Percentiles rank a stretch among this genome's conserved stretches.
Evolutionary conservation across 2,113 vertebrate genomes (phyloP).

Genomic region (Ctenomys sociabilis): DNA sequence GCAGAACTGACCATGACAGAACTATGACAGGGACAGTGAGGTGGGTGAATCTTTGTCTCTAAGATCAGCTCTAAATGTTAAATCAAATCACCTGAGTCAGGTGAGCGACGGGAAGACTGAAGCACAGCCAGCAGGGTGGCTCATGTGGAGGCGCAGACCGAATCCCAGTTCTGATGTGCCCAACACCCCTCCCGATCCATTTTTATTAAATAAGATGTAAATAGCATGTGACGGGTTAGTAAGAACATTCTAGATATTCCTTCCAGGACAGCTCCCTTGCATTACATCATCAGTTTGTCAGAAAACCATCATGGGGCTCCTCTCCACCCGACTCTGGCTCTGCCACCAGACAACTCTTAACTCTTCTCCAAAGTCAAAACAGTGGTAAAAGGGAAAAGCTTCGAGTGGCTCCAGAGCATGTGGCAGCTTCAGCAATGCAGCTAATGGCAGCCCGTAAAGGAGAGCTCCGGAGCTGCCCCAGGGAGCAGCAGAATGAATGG

Average conservation of each 20-base stretch:
- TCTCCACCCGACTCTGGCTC: not conserved
- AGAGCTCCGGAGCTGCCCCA: not conserved
- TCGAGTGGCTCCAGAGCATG: not conserved
- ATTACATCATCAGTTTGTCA: not conserved
- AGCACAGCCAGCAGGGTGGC: not conserved
- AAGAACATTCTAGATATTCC: not conserved
- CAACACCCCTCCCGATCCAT: not conserved
- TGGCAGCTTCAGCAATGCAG: not conserved
- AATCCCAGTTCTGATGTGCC: not conserved
- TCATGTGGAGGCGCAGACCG: not conserved
- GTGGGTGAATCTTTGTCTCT: not conserved
- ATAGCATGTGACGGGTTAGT: not conserved
- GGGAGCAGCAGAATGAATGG: not conserved
- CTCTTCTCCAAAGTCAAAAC: not conserved
- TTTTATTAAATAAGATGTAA: slow-evolving; percentile 27
- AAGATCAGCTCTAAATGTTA: slow-evolving; percentile 25
- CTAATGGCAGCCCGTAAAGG: not conserved
- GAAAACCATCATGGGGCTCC: too few species aligned
- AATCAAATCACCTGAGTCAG: not conserved
- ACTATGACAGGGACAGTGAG: not conserved
- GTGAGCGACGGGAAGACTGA: not conserved
- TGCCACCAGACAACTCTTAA: not conserved
- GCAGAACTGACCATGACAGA: not conserved
- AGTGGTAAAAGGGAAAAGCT: too few species aligned
- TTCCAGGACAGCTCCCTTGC: not conserved